These are phyloP conservation scores for Sinocyclocheilus anshuiensis DNA, from an alignment of 2,113 vertebrate species.

Conservation along the genomic window DNA sequence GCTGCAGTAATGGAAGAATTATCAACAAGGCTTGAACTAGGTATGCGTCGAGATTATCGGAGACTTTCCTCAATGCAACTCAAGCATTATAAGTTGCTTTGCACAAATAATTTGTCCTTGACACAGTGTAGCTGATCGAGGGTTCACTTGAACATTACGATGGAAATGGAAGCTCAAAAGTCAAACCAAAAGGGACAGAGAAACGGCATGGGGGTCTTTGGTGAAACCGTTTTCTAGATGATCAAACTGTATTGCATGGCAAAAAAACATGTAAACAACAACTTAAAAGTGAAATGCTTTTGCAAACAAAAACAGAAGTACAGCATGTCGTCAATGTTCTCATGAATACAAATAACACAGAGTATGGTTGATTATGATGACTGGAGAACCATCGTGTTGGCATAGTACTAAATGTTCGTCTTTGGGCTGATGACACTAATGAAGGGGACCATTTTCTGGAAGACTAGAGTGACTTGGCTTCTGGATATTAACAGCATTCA, in stretches of 20 bases:
- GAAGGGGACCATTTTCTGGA: conserved; percentile 24
- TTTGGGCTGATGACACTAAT: conserved; percentile 12
- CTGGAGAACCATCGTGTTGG: background rate
- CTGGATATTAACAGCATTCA: conserved; percentile 11
- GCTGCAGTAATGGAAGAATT: conserved; percentile 25
- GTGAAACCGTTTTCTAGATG: conserved; percentile 39
- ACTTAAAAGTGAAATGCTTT: conserved; percentile 21
- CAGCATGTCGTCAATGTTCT: background rate
- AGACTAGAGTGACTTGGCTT: conserved; percentile 48
- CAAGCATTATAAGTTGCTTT: background rate
- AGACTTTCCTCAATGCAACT: conserved; percentile 1
- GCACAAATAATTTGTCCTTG: conserved; percentile 1
- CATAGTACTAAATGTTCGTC: conserved; percentile 27
- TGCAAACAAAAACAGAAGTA: conserved; percentile 15
- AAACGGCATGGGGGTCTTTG: conserved; percentile 40
- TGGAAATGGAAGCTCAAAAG: conserved; percentile 22
- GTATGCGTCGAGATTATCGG: too few relatives aligned
- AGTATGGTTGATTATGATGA: background rate
- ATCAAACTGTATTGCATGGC: conserved; percentile 19
- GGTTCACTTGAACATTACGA: background rate
- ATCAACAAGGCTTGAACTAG: conserved; percentile 3
- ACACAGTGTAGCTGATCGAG: conserved; percentile 22
- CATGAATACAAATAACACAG: conserved; percentile 9
- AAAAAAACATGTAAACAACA: conserved; percentile 26
- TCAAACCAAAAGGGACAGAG: background rate